Evolutionary conservation across 2,113 vertebrate genomes (phyloP).

Genomic region (Callochromis pleurospilus): DNA sequence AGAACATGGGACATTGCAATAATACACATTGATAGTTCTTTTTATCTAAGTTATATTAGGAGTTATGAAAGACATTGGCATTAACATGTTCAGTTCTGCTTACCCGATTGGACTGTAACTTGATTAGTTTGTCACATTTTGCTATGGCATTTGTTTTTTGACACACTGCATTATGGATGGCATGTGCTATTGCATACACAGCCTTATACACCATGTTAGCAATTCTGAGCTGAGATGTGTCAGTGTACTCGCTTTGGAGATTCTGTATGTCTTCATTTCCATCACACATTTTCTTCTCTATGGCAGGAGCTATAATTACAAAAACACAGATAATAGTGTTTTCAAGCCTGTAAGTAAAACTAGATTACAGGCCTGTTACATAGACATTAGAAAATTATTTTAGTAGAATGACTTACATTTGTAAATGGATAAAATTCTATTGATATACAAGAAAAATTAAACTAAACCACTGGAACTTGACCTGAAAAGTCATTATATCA

Average conservation of each 20-base stretch:
- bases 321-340: neutral
- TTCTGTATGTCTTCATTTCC: neutral
- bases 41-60: neutral
- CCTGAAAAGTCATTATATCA: neutral
- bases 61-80: neutral
- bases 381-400: neutral
- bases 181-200: constrained; percentile 62
- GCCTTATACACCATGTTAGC: neutral
- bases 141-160: neutral
- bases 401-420: neutral
- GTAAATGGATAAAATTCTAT: neutral
- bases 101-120: neutral
- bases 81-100: neutral
- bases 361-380: neutral
- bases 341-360: neutral
- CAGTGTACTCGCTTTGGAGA: neutral
- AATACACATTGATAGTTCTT: neutral
- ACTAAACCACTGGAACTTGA: neutral
- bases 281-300: neutral
- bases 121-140: neutral
- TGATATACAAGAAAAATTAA: neutral
- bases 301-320: neutral
- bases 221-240: neutral
- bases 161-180: neutral
- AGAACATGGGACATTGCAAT: neutral